Base-by-base conservation (phyloP, 2,888 invertebrate genomes). In the Caenorhabditis sp. region DNA sequence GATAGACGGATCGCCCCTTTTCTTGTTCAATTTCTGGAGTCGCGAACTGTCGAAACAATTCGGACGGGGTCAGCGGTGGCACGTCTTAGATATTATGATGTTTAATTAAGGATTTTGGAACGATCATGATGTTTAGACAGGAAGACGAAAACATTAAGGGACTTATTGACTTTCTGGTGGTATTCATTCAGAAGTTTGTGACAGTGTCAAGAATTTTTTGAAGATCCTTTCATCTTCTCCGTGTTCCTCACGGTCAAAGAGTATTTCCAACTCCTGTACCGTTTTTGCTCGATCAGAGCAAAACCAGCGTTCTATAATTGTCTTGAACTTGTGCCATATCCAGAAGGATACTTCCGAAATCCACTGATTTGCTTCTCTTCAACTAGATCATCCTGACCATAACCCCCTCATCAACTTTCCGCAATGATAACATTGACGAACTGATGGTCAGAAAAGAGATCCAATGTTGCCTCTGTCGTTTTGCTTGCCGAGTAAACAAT, bases 21-120 rank as follows among this genome's bases (percentile, higher is more conserved):
- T 68, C 68, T 68, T 68, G 68, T 68, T 68, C 68, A 54, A 49
- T 68, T 63, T 63, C 54, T 68, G 70, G 58, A 63, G 63, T 74
- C 74, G 63, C 68, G 75, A 58, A 75, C 56, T 66, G 66, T 75
- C 66, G 75, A 59, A 76, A 68, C 74, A 75, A 66, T 64, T 64
- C 56, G 74, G 63, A n/a, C n/a, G 51, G 38, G 64, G 74, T 66
- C 68, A 68, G 38, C 68, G 61, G 47, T 75, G 74, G 74, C 74
- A 75, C 56, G 51, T 75, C 31, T 47, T 22, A 41, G 59, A 38
- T 35, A 51, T 66, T 59, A 58, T 58, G 66, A 51, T 68, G 68
- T 68, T 54, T 68, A 54, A 54, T 38, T 68, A 38, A 68, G 38
- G 68, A 68, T 51, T 68, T 68, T 54, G 24, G 38, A 54, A 54